Percentiles rank a stretch among this genome's conserved stretches.
These are phyloP conservation scores for Felis chaus DNA, from an alignment of 2,113 vertebrate genomes.

Conservation along the genomic window DNA sequence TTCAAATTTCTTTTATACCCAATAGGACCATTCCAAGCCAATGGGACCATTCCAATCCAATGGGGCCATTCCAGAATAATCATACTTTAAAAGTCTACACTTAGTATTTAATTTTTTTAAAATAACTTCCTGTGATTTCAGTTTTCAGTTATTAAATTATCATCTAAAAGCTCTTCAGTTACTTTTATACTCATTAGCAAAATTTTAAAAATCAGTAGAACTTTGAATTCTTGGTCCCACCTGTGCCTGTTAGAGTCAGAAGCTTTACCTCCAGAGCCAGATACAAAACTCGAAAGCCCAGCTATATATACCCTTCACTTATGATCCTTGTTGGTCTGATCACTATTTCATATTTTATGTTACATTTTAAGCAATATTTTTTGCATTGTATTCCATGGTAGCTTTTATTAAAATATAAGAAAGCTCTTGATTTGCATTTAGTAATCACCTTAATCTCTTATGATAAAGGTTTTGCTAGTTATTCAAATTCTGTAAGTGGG, in stretches of 20 bases:
- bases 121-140: not conserved
- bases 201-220: not conserved
- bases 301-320: not conserved
- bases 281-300: not conserved
- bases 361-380: not conserved
- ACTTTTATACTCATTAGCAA: not conserved
- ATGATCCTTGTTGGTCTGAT: not conserved
- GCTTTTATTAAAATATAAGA: not conserved
- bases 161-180: not conserved
- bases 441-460: not conserved
- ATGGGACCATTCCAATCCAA: not conserved
- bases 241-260: not conserved
- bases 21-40: not conserved
- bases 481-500: not conserved
- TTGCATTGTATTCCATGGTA: not conserved
- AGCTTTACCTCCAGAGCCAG: not conserved
- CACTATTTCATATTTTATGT: not conserved
- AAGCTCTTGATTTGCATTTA: not conserved
- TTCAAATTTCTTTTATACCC: not conserved
- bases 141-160: slow-evolving; percentile 26
- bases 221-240: not conserved
- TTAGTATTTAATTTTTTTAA: not conserved
- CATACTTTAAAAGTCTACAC: not conserved
- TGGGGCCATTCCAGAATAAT: not conserved
- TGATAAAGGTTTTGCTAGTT: not conserved